These are phyloP conservation scores for Aplodontia rufa DNA, from an alignment of 2,113 vertebrate species.

Conservation along the genomic window DNA sequence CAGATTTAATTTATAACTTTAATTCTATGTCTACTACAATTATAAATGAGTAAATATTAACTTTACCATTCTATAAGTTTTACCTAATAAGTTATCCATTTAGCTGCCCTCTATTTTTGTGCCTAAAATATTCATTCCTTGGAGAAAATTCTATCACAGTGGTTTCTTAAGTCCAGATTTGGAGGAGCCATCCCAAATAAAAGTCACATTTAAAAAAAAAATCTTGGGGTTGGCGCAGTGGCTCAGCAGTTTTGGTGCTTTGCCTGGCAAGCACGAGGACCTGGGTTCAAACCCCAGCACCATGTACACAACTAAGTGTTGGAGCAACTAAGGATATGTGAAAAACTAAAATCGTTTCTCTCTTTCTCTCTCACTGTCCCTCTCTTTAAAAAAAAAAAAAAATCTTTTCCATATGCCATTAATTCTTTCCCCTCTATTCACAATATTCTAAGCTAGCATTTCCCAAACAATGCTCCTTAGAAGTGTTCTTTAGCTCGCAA, in stretches of 20 bases:
- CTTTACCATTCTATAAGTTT: neutral
- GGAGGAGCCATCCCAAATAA: neutral
- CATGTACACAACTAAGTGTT: too few species aligned
- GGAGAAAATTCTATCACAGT: neutral
- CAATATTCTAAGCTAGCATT: neutral
- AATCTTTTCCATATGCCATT: neutral
- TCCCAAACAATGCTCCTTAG: neutral
- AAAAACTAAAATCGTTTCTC: too few species aligned
- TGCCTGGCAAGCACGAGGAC: too few species aligned
- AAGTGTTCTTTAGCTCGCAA: neutral
- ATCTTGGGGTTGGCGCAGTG: too few species aligned
- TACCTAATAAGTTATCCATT: neutral
- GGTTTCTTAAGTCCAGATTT: constrained; percentile 20
- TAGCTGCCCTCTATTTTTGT: neutral
- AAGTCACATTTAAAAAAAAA: neutral
- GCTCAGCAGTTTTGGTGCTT: too few species aligned
- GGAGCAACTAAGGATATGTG: too few species aligned
- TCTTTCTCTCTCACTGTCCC: too few species aligned
- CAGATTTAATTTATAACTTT: neutral
- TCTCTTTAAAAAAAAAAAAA: too few species aligned
- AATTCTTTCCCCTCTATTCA: neutral
- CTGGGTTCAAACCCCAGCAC: too few species aligned
- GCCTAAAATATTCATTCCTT: neutral
- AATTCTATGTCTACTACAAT: neutral
- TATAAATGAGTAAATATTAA: neutral